Conservation (phyloP, 2,113 vertebrate species). For the Laterallus jamaicensis region DNA sequence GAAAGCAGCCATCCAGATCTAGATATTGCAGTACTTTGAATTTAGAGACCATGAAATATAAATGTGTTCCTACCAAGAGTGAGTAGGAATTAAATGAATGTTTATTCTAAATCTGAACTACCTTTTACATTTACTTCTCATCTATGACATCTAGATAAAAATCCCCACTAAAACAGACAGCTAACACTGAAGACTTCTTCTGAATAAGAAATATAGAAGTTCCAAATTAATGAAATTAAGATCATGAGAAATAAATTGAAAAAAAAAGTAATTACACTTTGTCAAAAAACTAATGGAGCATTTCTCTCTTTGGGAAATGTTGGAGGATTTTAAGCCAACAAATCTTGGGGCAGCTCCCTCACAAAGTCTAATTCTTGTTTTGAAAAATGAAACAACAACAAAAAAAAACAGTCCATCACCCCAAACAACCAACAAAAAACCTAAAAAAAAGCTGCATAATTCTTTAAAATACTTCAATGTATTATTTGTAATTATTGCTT, state of each 20-base stretch:
- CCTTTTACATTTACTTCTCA: conserved; percentile 25
- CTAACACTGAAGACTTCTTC: background rate
- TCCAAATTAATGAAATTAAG: background rate
- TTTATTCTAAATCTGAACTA: conserved; percentile 36
- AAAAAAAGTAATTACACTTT: background rate
- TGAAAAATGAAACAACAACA: background rate
- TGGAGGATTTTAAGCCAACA: background rate
- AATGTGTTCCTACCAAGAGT: conserved; percentile 48
- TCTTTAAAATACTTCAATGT: background rate
- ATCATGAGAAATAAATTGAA: background rate
- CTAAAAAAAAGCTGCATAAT: background rate
- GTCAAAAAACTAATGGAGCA: background rate
- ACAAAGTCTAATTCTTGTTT: background rate
- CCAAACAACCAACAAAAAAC: too few species aligned
- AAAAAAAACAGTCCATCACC: too few species aligned
- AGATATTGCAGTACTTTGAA: conserved; percentile 50
- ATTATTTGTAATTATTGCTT: background rate
- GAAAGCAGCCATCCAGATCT: conserved; percentile 56
- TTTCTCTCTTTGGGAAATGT: background rate
- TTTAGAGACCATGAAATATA: conserved; percentile 69
- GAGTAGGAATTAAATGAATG: conserved; percentile 54
- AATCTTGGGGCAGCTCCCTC: background rate
- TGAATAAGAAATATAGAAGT: background rate
- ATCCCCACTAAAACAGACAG: background rate
- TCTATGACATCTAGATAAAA: conserved; percentile 19